Base-by-base conservation (phyloP, 2,113 vertebrate species). In the Amblyornis subalaris region DNA sequence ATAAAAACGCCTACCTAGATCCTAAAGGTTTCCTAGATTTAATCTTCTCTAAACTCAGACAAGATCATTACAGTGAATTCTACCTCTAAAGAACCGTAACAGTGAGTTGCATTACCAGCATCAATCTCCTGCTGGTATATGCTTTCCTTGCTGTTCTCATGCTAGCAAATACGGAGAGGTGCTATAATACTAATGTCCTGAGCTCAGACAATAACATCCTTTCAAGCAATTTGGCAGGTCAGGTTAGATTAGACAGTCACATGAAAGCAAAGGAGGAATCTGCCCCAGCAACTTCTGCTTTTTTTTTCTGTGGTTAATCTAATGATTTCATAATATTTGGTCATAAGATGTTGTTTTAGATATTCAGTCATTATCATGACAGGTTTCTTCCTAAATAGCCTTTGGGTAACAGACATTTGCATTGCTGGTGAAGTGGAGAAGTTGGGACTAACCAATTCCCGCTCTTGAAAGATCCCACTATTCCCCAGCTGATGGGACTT, bases 241-340 rank as follows among this genome's bases (percentile, higher is more conserved):
- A 72, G 40, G 25, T 14, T 90, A 77, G 60, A 90, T 93, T 67
- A 80, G 51, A 74, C 6, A 93, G 91, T 95, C 90, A 95, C 75
- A 88, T 95, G 82, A 90, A 93, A 84, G 85, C 50, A 42, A 91
- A 88, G n/a, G 69, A 89, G 44, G 72, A 95, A 91, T 93, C 93
- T 90, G 72, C 64, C 72, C 79, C 55, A 54, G 60, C 69, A 93
- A 80, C 75, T 97, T 91, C 82, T 89, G 74, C 74, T 82, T 22
- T 80, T 88, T 91, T 42, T 85, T 81, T 78, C 47, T 84, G 60
- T 71, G 53, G 81, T 86, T 77, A 61, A 70, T 91, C 60, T 93
- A 69, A 42, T 84, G 75, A 93, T 96, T 97, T 95, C 90, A 81
- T 93, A 95, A 88, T 67, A 77, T 86, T 94, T 86, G 65, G 82